These are phyloP conservation scores for Eubasilissa regina DNA, from an alignment of 1,140 invertebrate species.

Conservation along the genomic window DNA sequence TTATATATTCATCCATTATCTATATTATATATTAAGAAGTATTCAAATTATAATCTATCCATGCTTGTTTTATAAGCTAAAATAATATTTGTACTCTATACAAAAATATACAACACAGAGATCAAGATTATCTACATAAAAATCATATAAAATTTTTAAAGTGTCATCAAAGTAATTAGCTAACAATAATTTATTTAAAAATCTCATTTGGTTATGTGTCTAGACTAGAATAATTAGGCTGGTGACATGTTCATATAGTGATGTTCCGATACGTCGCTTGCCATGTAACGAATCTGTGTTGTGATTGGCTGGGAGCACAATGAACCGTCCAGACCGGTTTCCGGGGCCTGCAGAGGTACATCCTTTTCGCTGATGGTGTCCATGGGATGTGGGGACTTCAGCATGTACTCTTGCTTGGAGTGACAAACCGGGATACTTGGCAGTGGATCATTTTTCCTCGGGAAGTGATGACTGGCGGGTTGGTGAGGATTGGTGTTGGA, in stretches of 20 bases:
- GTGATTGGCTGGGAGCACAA: neutral
- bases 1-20: too few species aligned
- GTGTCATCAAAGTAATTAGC: too few species aligned
- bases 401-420: constrained; percentile 48
- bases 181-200: too few species aligned
- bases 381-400: constrained; percentile 51
- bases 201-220: too few species aligned
- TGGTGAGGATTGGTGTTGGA: neutral
- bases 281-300: constrained; percentile 20
- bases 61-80: too few species aligned
- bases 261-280: constrained; percentile 51
- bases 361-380: constrained; percentile 57
- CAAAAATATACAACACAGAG: too few species aligned
- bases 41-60: too few species aligned
- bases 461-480: neutral
- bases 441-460: constrained; percentile 33
- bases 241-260: constrained; percentile 60
- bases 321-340: constrained; percentile 1
- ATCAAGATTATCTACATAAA: too few species aligned
- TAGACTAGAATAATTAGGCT: constrained; percentile 11
- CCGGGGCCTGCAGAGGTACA: constrained; percentile 9
- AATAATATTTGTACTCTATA: too few species aligned
- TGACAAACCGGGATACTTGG: constrained; percentile 39
- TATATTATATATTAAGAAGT: too few species aligned
- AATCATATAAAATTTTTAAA: too few species aligned